These are phyloP conservation scores for Carcharodon carcharias DNA, from an alignment of 2,797 vertebrate species.

Conservation along the genomic window DNA sequence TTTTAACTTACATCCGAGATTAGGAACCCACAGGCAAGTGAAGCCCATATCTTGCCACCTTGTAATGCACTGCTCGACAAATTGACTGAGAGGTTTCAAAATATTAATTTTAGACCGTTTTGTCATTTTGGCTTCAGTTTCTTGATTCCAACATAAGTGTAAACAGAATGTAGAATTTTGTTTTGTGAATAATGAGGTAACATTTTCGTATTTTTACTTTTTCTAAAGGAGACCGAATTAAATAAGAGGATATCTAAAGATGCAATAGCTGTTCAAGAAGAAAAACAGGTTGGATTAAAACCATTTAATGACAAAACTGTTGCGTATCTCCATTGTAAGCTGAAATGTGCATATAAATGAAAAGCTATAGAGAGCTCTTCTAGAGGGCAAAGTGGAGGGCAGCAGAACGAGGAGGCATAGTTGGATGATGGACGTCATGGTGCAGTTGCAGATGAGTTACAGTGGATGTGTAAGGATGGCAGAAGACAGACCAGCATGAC, in stretches of 20 bases:
- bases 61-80: neutral
- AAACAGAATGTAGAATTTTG: neutral
- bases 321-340: neutral
- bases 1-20: neutral
- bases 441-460: too few relatives aligned
- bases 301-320: neutral
- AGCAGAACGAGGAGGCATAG: too few relatives aligned
- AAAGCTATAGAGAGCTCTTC: too few relatives aligned
- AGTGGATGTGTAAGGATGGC: too few relatives aligned
- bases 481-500: too few relatives aligned
- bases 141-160: neutral
- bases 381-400: too few relatives aligned
- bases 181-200: neutral
- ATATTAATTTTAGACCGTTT: neutral
- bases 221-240: constrained; percentile 69
- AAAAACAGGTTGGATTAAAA: constrained; percentile 68
- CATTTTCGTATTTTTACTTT: constrained; percentile 41
- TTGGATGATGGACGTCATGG: too few relatives aligned
- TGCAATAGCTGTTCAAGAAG: constrained; percentile 58
- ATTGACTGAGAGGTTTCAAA: neutral
- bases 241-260: constrained; percentile 70
- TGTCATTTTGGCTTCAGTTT: neutral
- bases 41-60: neutral
- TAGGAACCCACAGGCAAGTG: neutral
- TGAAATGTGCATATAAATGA: neutral